Percentiles rank a stretch among this genome's conserved stretches.
These are phyloP conservation scores for Erythrolamprus reginae DNA, from an alignment of 2,113 vertebrate genomes.

Conservation along the genomic window DNA sequence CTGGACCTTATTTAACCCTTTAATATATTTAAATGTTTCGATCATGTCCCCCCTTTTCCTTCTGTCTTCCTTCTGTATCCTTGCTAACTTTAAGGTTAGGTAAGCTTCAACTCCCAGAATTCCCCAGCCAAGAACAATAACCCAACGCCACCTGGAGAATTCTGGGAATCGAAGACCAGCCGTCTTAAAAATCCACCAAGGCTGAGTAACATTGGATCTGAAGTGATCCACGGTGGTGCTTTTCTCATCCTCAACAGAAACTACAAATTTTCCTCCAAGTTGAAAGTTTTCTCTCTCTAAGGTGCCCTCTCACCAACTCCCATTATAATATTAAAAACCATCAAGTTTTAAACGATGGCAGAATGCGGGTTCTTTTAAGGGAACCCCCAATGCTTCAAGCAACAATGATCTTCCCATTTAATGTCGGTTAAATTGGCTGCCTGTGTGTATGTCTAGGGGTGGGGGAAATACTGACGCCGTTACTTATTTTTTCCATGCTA, in stretches of 20 bases:
- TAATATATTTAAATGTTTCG: too few species aligned
- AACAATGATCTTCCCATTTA: neutral
- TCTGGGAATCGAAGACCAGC: neutral
- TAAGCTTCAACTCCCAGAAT: neutral
- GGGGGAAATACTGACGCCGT: neutral
- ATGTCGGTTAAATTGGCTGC: too few species aligned
- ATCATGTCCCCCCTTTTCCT: too few species aligned
- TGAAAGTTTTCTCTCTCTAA: neutral
- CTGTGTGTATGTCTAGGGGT: too few species aligned
- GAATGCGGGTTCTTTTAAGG: neutral
- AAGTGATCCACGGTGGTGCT: neutral
- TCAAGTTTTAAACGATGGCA: neutral
- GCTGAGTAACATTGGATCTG: neutral
- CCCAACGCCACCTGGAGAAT: neutral
- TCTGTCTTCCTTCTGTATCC: too few species aligned
- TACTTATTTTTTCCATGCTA: neutral
- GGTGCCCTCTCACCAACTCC: neutral
- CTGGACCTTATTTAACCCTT: too few species aligned
- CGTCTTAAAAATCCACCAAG: neutral
- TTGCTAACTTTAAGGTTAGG: neutral
- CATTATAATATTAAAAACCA: neutral
- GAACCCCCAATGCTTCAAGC: too few species aligned
- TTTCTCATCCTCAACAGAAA: neutral
- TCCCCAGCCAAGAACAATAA: neutral
- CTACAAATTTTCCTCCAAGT: neutral